Percentiles rank a stretch among this genome's conserved stretches.
Conservation (phyloP, 2,888 invertebrate genomes). For the Argynnis bischoffii region DNA sequence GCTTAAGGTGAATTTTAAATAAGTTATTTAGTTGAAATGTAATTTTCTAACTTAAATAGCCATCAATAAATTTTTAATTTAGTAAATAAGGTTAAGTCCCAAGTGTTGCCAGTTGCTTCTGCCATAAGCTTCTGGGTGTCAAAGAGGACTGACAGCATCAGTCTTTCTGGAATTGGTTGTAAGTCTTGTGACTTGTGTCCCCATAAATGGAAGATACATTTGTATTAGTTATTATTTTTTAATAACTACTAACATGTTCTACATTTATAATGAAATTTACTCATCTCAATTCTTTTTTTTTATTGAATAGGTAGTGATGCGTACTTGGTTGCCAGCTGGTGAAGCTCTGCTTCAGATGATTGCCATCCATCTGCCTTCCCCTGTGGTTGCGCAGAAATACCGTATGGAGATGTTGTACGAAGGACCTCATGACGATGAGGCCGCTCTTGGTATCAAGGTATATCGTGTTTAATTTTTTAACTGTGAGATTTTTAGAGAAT, state of each 20-base stretch:
- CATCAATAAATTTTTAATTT: background rate
- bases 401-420: constrained; percentile 99
- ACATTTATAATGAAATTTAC: background rate
- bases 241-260: background rate
- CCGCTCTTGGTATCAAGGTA: constrained; percentile 93
- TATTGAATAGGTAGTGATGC: constrained; percentile 91
- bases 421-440: constrained; percentile 98
- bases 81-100: constrained; percentile 57
- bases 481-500: background rate
- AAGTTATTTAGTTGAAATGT: background rate
- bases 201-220: constrained; percentile 62
- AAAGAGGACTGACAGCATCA: constrained; percentile 72
- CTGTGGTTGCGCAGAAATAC: constrained; percentile 99
- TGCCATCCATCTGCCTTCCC: constrained; percentile 99
- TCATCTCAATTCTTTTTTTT: background rate
- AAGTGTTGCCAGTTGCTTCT: constrained; percentile 75
- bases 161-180: constrained; percentile 76
- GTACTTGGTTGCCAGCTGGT: constrained; percentile 99
- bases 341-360: constrained; percentile 99
- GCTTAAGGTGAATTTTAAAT: constrained; percentile 86
- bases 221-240: constrained; percentile 88
- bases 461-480: background rate
- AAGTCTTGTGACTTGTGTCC: constrained; percentile 55
- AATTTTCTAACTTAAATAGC: no score
- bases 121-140: constrained; percentile 74